Evolutionary conservation across 2,113 vertebrate genomes (phyloP), one percentile per base, ranked within the genome.

Genomic region (Cranoglanis bouderius): DNA sequence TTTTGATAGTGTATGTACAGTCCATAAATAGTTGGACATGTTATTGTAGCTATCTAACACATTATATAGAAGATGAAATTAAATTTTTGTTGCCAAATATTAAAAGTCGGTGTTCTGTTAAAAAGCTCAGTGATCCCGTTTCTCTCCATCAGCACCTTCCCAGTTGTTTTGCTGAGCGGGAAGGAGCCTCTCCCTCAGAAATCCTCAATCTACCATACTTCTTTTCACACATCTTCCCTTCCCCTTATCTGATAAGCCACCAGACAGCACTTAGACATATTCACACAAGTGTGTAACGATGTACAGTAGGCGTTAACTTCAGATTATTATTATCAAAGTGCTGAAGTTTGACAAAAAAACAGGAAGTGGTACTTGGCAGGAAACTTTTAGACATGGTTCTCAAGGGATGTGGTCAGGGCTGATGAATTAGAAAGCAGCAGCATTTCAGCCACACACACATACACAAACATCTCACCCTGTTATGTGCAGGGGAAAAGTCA

Each of bases 201-300:
- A 82, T 19, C 80, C 84, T 80, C 70, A 19, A 75, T 53, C 13
- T 53, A 57, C n/a, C 26, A 21, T 59, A 46, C 40, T 77, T 89
- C 89, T 91, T 91, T 90, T 85, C 85, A 92, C 91, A 92, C 91
- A 67, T 83, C 86, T 84, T 70, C 49, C 87, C 24, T 13, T 35
- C 74, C 75, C 83, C 78, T 85, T 59, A 35, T 12, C 87, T 74
- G 88, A 92, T 85, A 89, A 92, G 88, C 85, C 86, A n/a, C 72
- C 92, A 90, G 90, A 49, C 65, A 21, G 10, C 70, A 61, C 19
- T 75, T 65, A 65, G 4, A 67, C 65, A 51, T 26, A 61, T 53
- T 67, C 61, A 38, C 32, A 49, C 29, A 32, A 40, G 57, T 35
- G 19, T 43, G 67, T 19, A 49, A n/a, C 16, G 43, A 53, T 10